Conservation (phyloP, 2,113 vertebrate genomes). For the Paraplagusia blochii region DNA sequence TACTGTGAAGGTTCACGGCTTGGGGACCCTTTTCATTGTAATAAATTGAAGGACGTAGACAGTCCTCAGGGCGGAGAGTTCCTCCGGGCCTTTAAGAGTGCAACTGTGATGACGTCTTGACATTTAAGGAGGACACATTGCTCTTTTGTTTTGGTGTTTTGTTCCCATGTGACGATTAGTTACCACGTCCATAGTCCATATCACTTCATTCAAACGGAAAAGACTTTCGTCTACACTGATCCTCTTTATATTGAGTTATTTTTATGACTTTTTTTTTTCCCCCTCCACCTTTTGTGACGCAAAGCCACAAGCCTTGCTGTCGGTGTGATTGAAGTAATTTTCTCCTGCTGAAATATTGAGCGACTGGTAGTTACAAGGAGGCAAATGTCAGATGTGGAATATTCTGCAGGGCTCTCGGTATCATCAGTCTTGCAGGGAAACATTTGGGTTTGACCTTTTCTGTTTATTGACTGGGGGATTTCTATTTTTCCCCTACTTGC, state of each 20-base stretch:
- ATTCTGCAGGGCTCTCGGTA: slow-evolving; percentile 41
- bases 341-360: slow-evolving; percentile 38
- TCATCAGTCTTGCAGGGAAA: slow-evolving; percentile 57
- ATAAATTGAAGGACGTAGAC: background rate
- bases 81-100: background rate
- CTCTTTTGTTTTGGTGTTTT: background rate
- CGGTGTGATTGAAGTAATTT: slow-evolving; percentile 23
- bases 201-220: slow-evolving; percentile 6
- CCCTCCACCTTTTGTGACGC: background rate
- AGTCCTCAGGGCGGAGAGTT: background rate
- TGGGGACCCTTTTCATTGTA: background rate
- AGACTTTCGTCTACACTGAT: background rate
- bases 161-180: background rate
- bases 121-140: background rate
- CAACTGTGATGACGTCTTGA: background rate
- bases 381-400: slow-evolving; percentile 63
- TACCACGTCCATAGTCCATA: background rate
- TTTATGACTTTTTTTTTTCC: background rate
- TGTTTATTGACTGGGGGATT: slow-evolving; percentile 60
- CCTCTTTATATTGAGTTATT: slow-evolving; percentile 3
- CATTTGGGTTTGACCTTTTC: slow-evolving; percentile 70
- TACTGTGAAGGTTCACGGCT: background rate
- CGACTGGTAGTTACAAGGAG: slow-evolving; percentile 11
- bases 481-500: slow-evolving; percentile 29
- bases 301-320: background rate